These are phyloP conservation scores for Henricia sp. DNA, from an alignment of 53 echinoderm and acorn worm species.

Conservation along the genomic window DNA sequence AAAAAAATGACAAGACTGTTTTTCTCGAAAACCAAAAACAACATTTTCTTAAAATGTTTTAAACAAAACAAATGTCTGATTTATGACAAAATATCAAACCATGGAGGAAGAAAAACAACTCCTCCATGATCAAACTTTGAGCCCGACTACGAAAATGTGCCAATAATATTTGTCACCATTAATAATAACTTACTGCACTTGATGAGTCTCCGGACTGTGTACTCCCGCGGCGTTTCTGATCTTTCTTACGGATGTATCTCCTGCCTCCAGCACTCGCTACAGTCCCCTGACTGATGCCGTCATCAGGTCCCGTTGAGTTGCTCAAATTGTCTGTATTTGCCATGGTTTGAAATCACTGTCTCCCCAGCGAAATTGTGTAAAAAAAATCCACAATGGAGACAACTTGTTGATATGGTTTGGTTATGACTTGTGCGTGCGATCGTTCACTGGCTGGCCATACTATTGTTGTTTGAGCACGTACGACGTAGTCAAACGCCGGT, in stretches of 20 bases:
- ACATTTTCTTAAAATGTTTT: no score
- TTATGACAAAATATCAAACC: no score
- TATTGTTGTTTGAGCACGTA: no score
- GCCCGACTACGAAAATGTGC: no score
- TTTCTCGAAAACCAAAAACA: no score
- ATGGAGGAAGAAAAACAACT: no score
- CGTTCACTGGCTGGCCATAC: no score
- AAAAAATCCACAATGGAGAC: neutral
- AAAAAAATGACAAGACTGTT: no score
- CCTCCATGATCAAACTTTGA: no score
- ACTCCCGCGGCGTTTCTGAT: conserved; percentile 32
- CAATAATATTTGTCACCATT: neutral
- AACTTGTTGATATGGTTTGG: conserved; percentile 12
- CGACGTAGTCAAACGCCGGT: no score
- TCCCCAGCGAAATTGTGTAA: neutral
- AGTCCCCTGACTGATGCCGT: neutral
- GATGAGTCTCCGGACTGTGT: conserved; percentile 22
- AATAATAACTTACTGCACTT: conserved; percentile 14
- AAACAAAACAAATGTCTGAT: no score
- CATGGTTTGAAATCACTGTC: conserved; percentile 4
- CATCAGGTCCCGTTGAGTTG: neutral
- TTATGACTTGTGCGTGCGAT: neutral
- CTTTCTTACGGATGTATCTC: conserved; percentile 43
- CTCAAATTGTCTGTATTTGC: conserved; percentile 14
- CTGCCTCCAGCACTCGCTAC: conserved; percentile 15